phyloP scores from a whole-genome alignment of 2,888 invertebrate genomes.

The Drosophila longiperda region DNA sequence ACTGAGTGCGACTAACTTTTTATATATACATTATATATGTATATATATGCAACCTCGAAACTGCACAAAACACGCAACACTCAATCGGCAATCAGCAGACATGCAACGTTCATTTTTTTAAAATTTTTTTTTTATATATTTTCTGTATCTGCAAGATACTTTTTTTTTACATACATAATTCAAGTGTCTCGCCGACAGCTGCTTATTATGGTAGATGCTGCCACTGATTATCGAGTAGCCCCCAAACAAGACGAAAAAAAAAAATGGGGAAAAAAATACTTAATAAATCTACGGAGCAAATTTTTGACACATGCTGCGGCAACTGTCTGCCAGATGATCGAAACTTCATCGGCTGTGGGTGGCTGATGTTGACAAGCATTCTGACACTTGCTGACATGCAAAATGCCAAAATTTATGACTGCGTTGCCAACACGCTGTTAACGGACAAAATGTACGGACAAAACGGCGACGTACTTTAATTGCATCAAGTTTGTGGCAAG shows the following conservation, averaged over 20 bases:
- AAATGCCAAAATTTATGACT: conserved; percentile 55
- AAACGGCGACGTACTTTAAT: conserved; percentile 43
- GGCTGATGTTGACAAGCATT: conserved; percentile 49
- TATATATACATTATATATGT: conserved; percentile 27
- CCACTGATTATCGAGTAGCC: conserved; percentile 59
- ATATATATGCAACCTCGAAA: conserved; percentile 49
- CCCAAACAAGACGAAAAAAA: conserved; percentile 45
- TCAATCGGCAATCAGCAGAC: conserved; percentile 69
- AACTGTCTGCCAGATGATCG: conserved; percentile 46
- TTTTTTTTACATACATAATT: conserved; percentile 52
- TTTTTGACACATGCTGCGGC: conserved; percentile 49
- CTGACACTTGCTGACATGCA: conserved; percentile 71
- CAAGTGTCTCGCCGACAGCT: conserved; percentile 75
- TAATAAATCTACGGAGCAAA: conserved; percentile 65
- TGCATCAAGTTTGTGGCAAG: conserved; percentile 42
- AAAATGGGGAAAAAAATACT: conserved; percentile 30
- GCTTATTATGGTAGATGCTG: conserved; percentile 74
- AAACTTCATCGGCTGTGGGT: conserved; percentile 44
- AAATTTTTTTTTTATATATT: conserved; percentile 21
- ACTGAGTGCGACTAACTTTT: conserved; percentile 39
- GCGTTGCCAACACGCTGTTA: conserved; percentile 10
- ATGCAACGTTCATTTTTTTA: conserved; percentile 44
- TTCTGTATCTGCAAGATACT: conserved; percentile 63
- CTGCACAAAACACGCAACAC: conserved; percentile 68
- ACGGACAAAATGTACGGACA: not conserved